phyloP scores from a whole-genome alignment of 2,797 vertebrate species.

The Tenualosa ilisha region DNA sequence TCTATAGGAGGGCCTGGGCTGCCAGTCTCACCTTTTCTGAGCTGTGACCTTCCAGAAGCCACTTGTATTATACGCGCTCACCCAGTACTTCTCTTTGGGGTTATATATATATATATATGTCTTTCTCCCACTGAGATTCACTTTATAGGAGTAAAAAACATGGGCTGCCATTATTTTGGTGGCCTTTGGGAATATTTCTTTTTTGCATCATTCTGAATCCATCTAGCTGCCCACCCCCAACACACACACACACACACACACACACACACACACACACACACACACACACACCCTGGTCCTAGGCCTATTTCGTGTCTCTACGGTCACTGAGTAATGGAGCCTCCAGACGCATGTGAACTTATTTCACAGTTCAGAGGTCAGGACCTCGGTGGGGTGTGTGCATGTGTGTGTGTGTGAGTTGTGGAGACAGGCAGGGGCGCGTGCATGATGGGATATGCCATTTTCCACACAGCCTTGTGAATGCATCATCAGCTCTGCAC shows the following conservation, averaged over 20 bases:
- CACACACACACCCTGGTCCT: slow-evolving; percentile 26
- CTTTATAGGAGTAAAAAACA: slow-evolving; percentile 25
- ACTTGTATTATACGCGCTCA: background rate
- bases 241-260: background rate
- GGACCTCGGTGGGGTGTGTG: background rate
- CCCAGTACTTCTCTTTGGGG: background rate
- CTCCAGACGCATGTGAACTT: slow-evolving; percentile 64
- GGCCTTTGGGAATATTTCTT: slow-evolving; percentile 54
- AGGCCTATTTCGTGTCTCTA: slow-evolving; percentile 64
- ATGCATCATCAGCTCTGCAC: background rate
- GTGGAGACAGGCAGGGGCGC: background rate
- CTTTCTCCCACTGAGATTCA: background rate
- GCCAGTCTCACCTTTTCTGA: background rate
- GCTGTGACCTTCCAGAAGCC: background rate
- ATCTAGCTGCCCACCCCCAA: background rate
- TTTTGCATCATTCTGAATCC: background rate
- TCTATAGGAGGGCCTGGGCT: background rate
- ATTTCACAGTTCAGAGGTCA: slow-evolving; percentile 58
- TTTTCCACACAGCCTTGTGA: background rate
- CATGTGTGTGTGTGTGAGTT: too few relatives aligned
- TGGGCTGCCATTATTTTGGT: slow-evolving; percentile 62
- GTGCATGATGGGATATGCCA: background rate
- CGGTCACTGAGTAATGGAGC: slow-evolving; percentile 61
- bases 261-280: slow-evolving; percentile 13
- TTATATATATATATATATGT: background rate